These are phyloP conservation scores for Drosophila sulfurigaster DNA, from an alignment of 1,140 invertebrate species.

Conservation along the genomic window DNA sequence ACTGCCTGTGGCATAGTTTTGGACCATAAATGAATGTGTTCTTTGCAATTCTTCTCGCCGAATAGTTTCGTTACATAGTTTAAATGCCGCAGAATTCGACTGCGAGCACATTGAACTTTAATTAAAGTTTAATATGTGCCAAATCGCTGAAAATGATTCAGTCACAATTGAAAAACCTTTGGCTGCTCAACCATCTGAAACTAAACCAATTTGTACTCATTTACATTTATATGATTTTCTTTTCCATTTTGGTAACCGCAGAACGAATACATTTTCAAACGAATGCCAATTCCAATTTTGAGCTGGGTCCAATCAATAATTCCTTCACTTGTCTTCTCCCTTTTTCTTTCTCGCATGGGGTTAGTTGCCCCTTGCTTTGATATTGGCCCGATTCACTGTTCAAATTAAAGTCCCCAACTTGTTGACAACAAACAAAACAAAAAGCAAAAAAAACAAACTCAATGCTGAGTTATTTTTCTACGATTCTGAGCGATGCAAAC, in stretches of 20 bases:
- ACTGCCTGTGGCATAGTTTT: neutral
- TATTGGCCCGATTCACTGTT: conserved; percentile 6
- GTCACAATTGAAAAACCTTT: conserved; percentile 14
- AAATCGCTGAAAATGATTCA: conserved; percentile 9
- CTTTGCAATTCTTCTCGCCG: neutral
- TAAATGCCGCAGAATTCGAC: neutral
- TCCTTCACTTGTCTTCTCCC: conserved; percentile 6
- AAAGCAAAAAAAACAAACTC: neutral
- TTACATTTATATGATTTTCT: conserved; percentile 45
- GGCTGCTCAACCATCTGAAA: conserved; percentile 19
- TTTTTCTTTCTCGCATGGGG: neutral
- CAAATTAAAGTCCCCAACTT: conserved; percentile 42
- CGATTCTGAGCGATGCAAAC: neutral
- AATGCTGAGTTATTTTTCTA: conserved; percentile 25
- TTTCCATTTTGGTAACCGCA: conserved; percentile 13
- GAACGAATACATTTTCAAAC: conserved; percentile 22
- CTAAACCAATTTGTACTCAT: conserved; percentile 40
- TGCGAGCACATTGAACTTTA: conserved; percentile 29
- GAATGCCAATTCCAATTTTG: conserved; percentile 10
- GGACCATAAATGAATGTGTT: conserved; percentile 30
- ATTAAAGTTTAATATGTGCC: conserved; percentile 41
- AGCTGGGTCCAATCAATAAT: conserved; percentile 44
- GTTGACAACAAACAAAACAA: conserved; percentile 25
- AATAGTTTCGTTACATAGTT: neutral
- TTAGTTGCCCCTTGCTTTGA: neutral